phyloP scores from a whole-genome alignment of 2,888 invertebrate genomes.

The Odontomyia ornata region DNA sequence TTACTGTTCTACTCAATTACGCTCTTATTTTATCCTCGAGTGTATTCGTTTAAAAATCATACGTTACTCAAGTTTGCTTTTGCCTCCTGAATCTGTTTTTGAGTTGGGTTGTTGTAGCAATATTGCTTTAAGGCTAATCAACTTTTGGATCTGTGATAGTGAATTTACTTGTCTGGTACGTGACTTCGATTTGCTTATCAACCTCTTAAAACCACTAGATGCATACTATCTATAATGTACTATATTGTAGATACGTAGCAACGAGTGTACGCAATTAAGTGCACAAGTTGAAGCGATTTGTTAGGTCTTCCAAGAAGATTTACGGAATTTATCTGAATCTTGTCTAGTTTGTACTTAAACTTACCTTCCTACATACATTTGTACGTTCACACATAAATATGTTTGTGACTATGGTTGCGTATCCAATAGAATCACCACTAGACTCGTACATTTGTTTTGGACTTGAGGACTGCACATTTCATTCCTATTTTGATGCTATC shows the following conservation, averaged over 20 bases:
- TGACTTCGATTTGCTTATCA: constrained; percentile 45
- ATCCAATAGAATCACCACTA: too few species aligned
- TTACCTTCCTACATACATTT: neutral
- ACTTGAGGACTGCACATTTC: neutral
- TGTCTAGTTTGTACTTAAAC: constrained; percentile 27
- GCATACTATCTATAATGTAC: constrained; percentile 22
- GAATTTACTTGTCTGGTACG: constrained; percentile 44
- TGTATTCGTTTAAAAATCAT: neutral
- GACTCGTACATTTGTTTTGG: too few species aligned
- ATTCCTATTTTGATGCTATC: constrained; percentile 38
- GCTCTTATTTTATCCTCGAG: neutral
- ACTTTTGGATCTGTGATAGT: constrained; percentile 43
- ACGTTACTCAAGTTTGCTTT: neutral
- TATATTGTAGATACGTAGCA: constrained; percentile 31
- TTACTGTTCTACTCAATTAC: neutral
- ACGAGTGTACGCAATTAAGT: constrained; percentile 42
- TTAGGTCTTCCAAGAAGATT: constrained; percentile 42
- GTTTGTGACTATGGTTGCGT: too few species aligned
- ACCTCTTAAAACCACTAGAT: constrained; percentile 34
- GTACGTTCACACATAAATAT: neutral
- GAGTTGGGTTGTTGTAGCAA: constrained; percentile 26
- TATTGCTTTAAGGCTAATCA: constrained; percentile 41
- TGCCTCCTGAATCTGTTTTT: constrained; percentile 28
- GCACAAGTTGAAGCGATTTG: constrained; percentile 43
- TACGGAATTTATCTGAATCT: constrained; percentile 42